Percentiles rank a stretch among this genome's conserved stretches.
Conservation (phyloP, 2,888 invertebrate genomes). For the Brachypterus glaber region DNA sequence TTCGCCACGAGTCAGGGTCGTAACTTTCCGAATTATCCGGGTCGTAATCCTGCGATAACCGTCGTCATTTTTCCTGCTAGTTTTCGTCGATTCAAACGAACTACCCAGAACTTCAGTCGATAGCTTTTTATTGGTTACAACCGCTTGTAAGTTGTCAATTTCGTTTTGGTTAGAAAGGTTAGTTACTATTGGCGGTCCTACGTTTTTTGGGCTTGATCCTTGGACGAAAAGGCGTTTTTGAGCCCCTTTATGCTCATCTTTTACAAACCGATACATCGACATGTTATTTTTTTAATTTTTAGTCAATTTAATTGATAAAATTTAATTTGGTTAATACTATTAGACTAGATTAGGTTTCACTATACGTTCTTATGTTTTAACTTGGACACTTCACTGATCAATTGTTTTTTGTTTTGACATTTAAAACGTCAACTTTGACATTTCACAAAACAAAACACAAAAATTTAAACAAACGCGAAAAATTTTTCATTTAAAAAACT, state of each 20-base stretch:
- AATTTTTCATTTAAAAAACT: no score
- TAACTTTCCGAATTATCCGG: slow-evolving; percentile 78
- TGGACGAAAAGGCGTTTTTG: slow-evolving; percentile 67
- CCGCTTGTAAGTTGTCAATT: slow-evolving; percentile 58
- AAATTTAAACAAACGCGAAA: no score
- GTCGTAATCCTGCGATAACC: slow-evolving; percentile 78
- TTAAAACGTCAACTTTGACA: no score
- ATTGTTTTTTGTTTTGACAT: no score
- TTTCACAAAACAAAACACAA: no score
- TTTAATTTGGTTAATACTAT: no score
- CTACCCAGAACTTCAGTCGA: slow-evolving; percentile 79
- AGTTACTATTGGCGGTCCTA: slow-evolving; percentile 37
- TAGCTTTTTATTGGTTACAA: slow-evolving; percentile 71
- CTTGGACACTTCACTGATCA: no score
- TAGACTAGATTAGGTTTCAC: background rate
- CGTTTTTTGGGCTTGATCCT: slow-evolving; percentile 44
- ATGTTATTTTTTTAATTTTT: slow-evolving; percentile 11
- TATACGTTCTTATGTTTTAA: no score
- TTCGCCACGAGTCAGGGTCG: slow-evolving; percentile 78
- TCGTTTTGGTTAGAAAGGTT: slow-evolving; percentile 29
- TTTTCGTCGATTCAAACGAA: slow-evolving; percentile 74
- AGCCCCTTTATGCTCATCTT: slow-evolving; percentile 45
- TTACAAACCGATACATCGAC: slow-evolving; percentile 70
- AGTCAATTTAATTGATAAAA: background rate
- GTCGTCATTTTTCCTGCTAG: slow-evolving; percentile 67